phyloP scores from a whole-genome alignment of 2,797 vertebrate species.

The Phrynocephalus vlangalii region DNA sequence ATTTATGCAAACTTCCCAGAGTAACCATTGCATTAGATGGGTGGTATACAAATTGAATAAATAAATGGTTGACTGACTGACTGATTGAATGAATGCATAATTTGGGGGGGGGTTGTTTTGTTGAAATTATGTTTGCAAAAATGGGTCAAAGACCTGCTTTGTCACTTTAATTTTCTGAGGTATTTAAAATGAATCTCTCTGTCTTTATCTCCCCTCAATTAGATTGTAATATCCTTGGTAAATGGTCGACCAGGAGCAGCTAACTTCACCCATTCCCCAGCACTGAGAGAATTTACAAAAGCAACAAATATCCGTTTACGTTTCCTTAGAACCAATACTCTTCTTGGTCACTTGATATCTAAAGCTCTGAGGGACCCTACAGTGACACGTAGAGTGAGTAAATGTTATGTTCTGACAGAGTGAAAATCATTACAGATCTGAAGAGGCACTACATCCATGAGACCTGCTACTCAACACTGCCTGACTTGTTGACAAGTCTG shows the following conservation, averaged over 20 bases:
- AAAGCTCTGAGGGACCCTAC: constrained; percentile 91
- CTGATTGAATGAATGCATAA: too few species aligned
- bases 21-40: too few species aligned
- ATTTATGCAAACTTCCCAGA: too few species aligned
- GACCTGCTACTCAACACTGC: neutral
- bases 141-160: neutral
- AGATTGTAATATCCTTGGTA: constrained; percentile 92
- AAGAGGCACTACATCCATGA: neutral
- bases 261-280: constrained; percentile 87
- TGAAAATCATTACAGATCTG: neutral
- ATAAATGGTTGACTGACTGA: too few species aligned
- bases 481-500: neutral
- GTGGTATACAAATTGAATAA: too few species aligned
- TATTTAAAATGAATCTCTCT: neutral
- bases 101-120: neutral
- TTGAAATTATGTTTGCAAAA: neutral
- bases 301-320: constrained; percentile 91
- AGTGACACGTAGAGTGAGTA: constrained; percentile 90
- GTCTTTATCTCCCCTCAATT: constrained; percentile 40
- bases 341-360: constrained; percentile 92
- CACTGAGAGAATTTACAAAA: constrained; percentile 89
- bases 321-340: constrained; percentile 90
- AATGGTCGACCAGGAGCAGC: constrained; percentile 89
- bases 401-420: neutral
- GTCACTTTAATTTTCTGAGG: neutral